These are phyloP conservation scores for Luperina nickerlii DNA, from an alignment of 2,888 invertebrate species.

Conservation along the genomic window DNA sequence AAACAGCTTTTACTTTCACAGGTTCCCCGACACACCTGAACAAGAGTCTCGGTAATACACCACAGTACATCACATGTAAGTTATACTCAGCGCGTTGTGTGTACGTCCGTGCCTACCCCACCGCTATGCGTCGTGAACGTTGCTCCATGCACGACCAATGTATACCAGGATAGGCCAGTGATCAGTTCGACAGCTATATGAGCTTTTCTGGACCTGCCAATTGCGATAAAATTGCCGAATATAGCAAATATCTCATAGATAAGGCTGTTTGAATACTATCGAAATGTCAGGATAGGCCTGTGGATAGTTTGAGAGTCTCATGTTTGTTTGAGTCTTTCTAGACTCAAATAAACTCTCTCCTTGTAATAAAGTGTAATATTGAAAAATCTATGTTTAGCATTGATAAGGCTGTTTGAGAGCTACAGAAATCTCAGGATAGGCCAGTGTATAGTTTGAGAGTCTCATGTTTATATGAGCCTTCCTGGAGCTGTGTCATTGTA, in stretches of 20 bases:
- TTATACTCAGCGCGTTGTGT: slow-evolving; percentile 87
- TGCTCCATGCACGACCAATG: slow-evolving; percentile 24
- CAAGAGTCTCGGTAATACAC: slow-evolving; percentile 77
- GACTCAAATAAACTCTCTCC: background rate
- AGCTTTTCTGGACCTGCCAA: slow-evolving; percentile 17
- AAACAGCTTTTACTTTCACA: slow-evolving; percentile 56
- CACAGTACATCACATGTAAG: slow-evolving; percentile 61
- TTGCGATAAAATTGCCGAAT: background rate
- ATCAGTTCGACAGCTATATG: slow-evolving; percentile 6
- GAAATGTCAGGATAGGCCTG: background rate
- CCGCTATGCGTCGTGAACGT: slow-evolving; percentile 43
- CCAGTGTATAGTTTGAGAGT: background rate
- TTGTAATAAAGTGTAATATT: background rate
- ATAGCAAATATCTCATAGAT: background rate
- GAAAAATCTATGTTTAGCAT: slow-evolving; percentile 14
- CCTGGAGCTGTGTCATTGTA: background rate
- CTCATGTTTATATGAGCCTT: background rate
- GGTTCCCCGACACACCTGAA: slow-evolving; percentile 73
- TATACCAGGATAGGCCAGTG: slow-evolving; percentile 37
- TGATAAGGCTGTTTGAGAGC: slow-evolving; percentile 11
- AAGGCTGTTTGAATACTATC: slow-evolving; percentile 6
- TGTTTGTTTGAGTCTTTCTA: background rate
- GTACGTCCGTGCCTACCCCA: slow-evolving; percentile 50
- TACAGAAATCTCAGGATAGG: background rate
- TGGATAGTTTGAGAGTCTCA: background rate